Percentiles rank a stretch among this genome's conserved stretches.
Evolutionary conservation across 2,888 invertebrate species (phyloP).

Genomic region (Polymixis flavicincta): DNA sequence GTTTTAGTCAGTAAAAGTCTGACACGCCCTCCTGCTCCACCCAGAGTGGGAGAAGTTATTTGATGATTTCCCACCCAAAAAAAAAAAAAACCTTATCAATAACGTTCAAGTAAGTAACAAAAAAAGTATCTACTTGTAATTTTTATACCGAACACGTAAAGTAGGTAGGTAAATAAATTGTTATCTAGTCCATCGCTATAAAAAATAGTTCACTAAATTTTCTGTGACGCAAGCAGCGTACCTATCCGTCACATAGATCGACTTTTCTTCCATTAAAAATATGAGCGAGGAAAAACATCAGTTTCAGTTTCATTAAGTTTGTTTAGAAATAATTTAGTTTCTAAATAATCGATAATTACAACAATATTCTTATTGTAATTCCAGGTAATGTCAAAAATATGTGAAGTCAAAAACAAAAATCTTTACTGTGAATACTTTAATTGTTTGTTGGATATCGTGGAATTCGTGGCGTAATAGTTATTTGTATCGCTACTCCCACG

Average conservation of each 20-base stretch:
- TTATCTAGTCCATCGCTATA: neutral
- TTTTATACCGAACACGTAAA: neutral
- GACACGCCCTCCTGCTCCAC: too few species aligned
- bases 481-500: slow-evolving; percentile 36
- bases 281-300: neutral
- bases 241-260: neutral
- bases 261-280: neutral
- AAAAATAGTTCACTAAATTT: slow-evolving; percentile 12
- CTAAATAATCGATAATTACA: too few species aligned
- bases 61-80: too few species aligned
- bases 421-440: neutral
- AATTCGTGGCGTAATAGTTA: neutral
- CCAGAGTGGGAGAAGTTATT: too few species aligned
- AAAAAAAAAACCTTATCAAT: too few species aligned
- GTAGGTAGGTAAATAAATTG: neutral
- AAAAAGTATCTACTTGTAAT: neutral
- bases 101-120: neutral
- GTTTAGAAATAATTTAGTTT: too few species aligned
- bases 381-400: neutral
- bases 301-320: neutral
- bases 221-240: slow-evolving; percentile 12
- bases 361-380: neutral
- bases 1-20: too few species aligned
- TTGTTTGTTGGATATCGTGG: neutral
- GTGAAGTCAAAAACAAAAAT: neutral